Evolutionary conservation across 2,797 vertebrate genomes (phyloP), one percentile per base, ranked within the genome.

Genomic region (Enteromius fasciolatus): DNA sequence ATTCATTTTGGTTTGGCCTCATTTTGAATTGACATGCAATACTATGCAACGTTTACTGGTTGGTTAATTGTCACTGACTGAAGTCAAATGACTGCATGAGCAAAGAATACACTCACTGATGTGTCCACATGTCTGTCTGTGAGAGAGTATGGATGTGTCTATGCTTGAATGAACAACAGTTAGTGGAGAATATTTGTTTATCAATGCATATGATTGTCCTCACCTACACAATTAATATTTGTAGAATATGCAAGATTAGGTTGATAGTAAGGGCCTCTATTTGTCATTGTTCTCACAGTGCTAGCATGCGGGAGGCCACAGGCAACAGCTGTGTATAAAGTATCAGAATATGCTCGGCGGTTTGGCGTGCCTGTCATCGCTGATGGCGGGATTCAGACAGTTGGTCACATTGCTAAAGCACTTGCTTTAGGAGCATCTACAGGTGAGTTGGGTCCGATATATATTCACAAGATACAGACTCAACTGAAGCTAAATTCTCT

Each of bases 251-350:
- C 41, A 50, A 57, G 23, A 25, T 75, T 15, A 17, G 9, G 59
- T 59, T 36, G 76, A 31, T 31, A 46, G 48, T 83, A 1, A 66
- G 17, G 9, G 59, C 31, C 72, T 31, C 57, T 74, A 0, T 50
- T 68, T 75, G 1, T 89, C 41, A n/a, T 39, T 46, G 78, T 50
- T 82, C 8, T 83, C 63, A 6, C 83, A 99, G 98, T 99, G 90
- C 88, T 99, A 91, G 98, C 98, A 0, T 99, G 97, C 0, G 97
- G 98, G 50, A 94, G 98, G 69, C 96, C 98, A 46, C 98, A 99
- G 93, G 98, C 97, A 87, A 99, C 98, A 0, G 98, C 98, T 0
- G 97, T 99, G n/a, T 99, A 99, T 87, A 99, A 98, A 86, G 98
- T 99, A 7, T 98, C 98, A 0, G 98, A 99, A 83, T 99, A 99